Evolutionary conservation across 1,140 invertebrate genomes (phyloP), one percentile per base, ranked within the genome.

Genomic region (Aphis gossypii): DNA sequence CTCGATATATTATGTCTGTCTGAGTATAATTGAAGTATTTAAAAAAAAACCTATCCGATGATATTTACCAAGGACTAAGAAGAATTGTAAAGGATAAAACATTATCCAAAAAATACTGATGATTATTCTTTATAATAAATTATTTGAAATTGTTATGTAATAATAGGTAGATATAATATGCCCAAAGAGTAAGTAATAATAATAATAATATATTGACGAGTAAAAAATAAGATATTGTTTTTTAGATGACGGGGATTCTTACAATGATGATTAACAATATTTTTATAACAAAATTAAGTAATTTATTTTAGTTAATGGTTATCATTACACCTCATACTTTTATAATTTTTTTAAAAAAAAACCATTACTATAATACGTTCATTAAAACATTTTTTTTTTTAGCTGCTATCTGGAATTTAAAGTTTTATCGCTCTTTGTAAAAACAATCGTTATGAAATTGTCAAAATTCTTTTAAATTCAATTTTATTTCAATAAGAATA

Each of bases 1-100:
- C 90, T 92, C 90, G 90, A 92, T 83, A 92, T 83, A 76, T 90
- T 48, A 60, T 20, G 89, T n/a, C 54, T 90, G 56, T 68, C 38
- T 90, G 89, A 25, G 23, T 90, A 25, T 90, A 90, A 90, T 90
- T 90, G 60, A 68, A 68, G 20, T 68, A 38, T 60, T 68, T 90
- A 44, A 90, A 44, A 90, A 86, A 90, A 56, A n/a, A 60, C 8
- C n/a, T 35, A 68, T 30, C 2, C 20, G 23, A 60, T 25, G 35
- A 90, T 60, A 68, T 68, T 90, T 20, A 68, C 9, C 54, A 90
- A 90, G 89, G 89, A 90, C 89, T 60, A n/a, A 90, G 60, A 60
- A 90, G 20, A 90, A 68, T 60, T 30, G 41, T 60, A 20, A 44
- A 44, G 41, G 5, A 68, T 44, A 46, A 30, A 68, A 90, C 41